Conservation (phyloP, 1,140 invertebrate genomes). For the Ceratina calcarata region DNA sequence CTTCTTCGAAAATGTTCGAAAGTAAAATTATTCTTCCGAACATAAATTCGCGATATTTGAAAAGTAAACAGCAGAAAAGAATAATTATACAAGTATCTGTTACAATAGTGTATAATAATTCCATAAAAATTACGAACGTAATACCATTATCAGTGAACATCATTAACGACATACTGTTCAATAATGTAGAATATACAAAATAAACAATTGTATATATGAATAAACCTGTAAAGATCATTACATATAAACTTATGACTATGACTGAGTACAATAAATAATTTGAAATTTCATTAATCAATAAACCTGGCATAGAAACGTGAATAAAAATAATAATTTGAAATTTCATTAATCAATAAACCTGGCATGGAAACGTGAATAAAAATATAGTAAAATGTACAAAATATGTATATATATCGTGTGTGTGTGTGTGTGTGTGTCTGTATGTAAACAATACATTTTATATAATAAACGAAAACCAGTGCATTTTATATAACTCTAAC, state of each 20-base stretch:
- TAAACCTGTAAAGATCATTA: background rate
- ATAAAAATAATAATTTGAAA: background rate
- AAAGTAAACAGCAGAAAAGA: background rate
- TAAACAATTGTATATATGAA: background rate
- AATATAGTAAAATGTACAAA: background rate
- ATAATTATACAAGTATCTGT: background rate
- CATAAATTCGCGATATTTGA: too few relatives aligned
- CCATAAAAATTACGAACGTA: too few relatives aligned
- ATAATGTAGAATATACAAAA: background rate
- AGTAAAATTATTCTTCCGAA: background rate
- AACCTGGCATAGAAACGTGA: background rate
- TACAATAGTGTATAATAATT: too few relatives aligned
- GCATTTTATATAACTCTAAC: conserved; percentile 4
- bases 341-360: background rate
- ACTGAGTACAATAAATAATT: background rate
- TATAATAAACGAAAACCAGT: background rate
- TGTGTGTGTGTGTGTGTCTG: background rate
- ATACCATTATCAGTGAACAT: too few relatives aligned
- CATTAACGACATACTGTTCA: background rate
- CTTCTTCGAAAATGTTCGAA: too few relatives aligned
- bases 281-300: background rate
- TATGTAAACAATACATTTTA: background rate
- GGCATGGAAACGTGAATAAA: background rate
- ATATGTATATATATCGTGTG: background rate
- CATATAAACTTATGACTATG: background rate